Base-by-base conservation (phyloP, 2,113 vertebrate species). In the Otis tarda region DNA sequence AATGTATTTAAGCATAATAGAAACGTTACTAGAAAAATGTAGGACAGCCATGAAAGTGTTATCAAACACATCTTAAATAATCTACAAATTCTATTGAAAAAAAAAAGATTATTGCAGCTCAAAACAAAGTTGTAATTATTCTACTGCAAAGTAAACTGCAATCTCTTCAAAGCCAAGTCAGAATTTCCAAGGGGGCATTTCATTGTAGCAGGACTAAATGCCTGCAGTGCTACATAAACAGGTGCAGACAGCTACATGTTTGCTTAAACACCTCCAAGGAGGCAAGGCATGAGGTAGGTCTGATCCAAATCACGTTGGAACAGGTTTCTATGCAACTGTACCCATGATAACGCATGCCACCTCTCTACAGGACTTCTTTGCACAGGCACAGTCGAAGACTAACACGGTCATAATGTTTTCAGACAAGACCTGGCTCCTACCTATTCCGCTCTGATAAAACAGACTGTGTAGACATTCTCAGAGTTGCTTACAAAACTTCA, bases 221-320 rank as follows among this genome's bases (percentile, higher is more conserved):
- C 57, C 41, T 49, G 19, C 52, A 86, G 49, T 41, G 57, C 63
- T 63, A 39, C 60, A 69, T 41, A 39, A 86, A 59, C 30, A 75
- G 56, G 76, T 55, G 88, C 53, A 86, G 92, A 93, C 90, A 92
- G 92, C 70, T 87, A 69, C 63, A 16, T 35, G 73, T 65, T 76
- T 92, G 49, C 39, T 70, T 77, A 88, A 94, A 43, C 43, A 84
- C 6, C 13, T 83, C 64, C 43, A 63, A 31, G 31, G 35, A 88
- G 63, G 56, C 20, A 57, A 92, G 65, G 76, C 52, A 30, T 63
- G 47, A 94, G 60, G 69, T 18, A 64, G 33, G 14, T 81, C 83
- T 63, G 37, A 65, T 70, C 77, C 93, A 92, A 89, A 78, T 67
- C 73, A 68, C 6, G 0, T 4, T 39, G 57, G 20, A 95, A 59